A percentile compares a stretch with the other conserved stretches of the same genome.
Conservation (phyloP, 1,140 invertebrate genomes). For the Drosophila navojoa region DNA sequence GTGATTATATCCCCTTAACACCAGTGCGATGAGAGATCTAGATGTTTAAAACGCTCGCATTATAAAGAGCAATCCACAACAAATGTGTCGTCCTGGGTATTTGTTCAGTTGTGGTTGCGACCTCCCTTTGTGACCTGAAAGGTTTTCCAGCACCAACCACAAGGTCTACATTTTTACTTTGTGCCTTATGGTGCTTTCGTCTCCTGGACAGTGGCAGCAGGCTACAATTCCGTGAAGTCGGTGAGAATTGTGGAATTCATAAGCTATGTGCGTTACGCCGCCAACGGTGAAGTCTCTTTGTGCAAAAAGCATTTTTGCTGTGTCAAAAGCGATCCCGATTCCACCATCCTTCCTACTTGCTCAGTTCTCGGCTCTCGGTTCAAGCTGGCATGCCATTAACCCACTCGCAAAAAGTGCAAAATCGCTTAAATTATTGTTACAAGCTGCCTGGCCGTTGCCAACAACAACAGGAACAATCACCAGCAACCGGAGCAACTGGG, state of each 20-base stretch:
- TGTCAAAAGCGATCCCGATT: slow-evolving; percentile 50
- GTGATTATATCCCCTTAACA: too few relatives aligned
- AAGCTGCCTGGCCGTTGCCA: slow-evolving; percentile 48
- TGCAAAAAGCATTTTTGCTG: slow-evolving; percentile 61
- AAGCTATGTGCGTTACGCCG: slow-evolving; percentile 62
- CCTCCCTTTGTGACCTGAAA: neutral
- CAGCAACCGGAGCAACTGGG: slow-evolving; percentile 2
- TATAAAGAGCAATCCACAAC: neutral
- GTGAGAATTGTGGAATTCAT: slow-evolving; percentile 62
- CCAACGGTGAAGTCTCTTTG: slow-evolving; percentile 26
- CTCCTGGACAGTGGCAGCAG: neutral
- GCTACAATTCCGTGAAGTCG: slow-evolving; percentile 11
- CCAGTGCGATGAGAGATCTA: neutral
- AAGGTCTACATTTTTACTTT: slow-evolving; percentile 71
- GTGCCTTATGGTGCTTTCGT: slow-evolving; percentile 27
- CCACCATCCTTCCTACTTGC: neutral
- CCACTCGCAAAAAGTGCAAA: slow-evolving; percentile 72
- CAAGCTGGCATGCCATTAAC: slow-evolving; percentile 56
- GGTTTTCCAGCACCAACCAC: slow-evolving; percentile 38
- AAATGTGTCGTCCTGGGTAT: slow-evolving; percentile 2
- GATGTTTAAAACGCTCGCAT: neutral
- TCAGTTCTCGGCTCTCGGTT: neutral
- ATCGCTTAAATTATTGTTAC: slow-evolving; percentile 74
- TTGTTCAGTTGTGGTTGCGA: slow-evolving; percentile 1
- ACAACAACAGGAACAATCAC: slow-evolving; percentile 29